Base-by-base conservation (phyloP, 2,113 vertebrate genomes). In the Apistogramma diplotaenia region DNA sequence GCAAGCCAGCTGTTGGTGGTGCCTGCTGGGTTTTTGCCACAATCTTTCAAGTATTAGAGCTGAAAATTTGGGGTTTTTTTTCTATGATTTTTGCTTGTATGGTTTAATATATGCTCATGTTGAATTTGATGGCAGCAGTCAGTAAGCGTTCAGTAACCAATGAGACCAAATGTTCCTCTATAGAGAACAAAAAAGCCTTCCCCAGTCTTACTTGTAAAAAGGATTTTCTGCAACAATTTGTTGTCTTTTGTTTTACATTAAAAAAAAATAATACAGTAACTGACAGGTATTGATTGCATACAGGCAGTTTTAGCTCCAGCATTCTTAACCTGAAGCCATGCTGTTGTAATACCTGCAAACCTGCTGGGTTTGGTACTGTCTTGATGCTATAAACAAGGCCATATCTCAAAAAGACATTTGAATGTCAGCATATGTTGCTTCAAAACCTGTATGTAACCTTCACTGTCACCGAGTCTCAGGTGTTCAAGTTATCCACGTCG, bases 21-120 rank as follows among this genome's bases (percentile, higher is more conserved):
- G 76, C 60, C 89, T 70, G 83, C 73, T 65, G 81, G 59, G 37
- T 62, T 62, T 40, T 9, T 84, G 81, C 89, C 43, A 80, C 84
- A 89, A 85, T 79, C 84, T 87, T 91, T 79, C 10, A 70, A 11
- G 13, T 70, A 31, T 70, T 51, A n/a, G n/a, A 8, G 25, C 5
- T 70, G 6, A 31, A 29, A 6, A 70, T 70, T 70, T 70, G n/a
- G n/a, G n/a, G n/a, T n/a, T n/a, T n/a, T n/a, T n/a, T n/a, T n/a
- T n/a, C n/a, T n/a, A n/a, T n/a, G n/a, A n/a, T 53, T 25, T 49
- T 46, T 43, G 11, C 15, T 43, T 43, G 4, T 12, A n/a, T 43
- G 13, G 27, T 46, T 46, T 6, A 46, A 29, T 19, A 49, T 49
- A 40, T 51, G 25, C 25, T 70, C 16, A 1, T 70, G 40, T 70